These are phyloP conservation scores for Platyrinchus mystaceus DNA, from an alignment of 2,797 vertebrate species.

Conservation along the genomic window DNA sequence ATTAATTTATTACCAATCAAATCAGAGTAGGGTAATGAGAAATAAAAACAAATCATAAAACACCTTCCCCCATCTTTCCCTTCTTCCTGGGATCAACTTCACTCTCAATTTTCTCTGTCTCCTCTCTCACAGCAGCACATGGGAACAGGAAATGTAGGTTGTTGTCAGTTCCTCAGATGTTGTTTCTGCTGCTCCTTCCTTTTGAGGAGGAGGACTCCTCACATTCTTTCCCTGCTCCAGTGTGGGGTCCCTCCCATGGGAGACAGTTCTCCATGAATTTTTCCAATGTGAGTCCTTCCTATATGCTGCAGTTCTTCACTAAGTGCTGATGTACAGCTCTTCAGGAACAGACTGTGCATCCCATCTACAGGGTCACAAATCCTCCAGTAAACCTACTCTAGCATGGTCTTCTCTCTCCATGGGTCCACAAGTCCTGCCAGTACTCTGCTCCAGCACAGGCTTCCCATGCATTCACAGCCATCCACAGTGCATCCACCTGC, in stretches of 20 bases:
- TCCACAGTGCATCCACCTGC: not conserved
- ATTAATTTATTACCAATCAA: not conserved
- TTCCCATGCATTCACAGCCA: not conserved
- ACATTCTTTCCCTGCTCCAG: not conserved
- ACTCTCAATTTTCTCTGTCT: not conserved
- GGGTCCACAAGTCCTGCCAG: not conserved
- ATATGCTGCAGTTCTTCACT: not conserved
- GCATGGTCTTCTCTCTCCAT: too few species aligned
- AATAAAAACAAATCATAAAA: not conserved
- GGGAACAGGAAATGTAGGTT: not conserved
- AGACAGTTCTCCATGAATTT: too few species aligned
- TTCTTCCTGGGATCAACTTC: not conserved
- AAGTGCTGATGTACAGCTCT: not conserved
- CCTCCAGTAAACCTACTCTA: not conserved
- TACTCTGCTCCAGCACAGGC: not conserved
- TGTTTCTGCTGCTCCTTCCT: not conserved
- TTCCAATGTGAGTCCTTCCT: not conserved
- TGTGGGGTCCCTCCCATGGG: fast-evolving
- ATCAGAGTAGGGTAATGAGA: not conserved
- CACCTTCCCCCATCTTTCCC: fast-evolving
- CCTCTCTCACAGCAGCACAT: not conserved
- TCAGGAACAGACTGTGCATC: not conserved
- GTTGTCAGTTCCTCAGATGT: not conserved
- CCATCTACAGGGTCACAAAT: not conserved
- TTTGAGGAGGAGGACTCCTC: not conserved